Evolutionary conservation across 2,888 invertebrate species (phyloP).

Genomic region (Oxystoma pomonae): DNA sequence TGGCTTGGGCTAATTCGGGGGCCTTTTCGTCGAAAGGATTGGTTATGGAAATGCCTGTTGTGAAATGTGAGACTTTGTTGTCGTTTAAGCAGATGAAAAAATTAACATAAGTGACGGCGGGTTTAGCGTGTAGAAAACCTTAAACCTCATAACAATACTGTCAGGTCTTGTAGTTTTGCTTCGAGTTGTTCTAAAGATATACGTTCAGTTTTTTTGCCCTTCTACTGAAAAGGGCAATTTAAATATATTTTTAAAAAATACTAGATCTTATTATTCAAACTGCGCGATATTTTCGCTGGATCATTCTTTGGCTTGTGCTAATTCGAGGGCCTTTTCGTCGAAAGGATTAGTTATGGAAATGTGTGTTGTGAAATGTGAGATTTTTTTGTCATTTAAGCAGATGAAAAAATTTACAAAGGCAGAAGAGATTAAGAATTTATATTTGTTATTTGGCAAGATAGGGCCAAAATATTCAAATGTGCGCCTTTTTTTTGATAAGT

Average conservation of each 20-base stretch:
- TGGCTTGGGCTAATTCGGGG: not conserved
- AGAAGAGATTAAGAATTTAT: no score
- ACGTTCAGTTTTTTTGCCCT: no score
- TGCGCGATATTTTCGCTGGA: not conserved
- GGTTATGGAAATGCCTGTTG: not conserved
- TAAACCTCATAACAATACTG: not conserved
- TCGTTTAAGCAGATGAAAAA: not conserved
- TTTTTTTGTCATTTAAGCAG: not conserved
- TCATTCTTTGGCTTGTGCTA: not conserved
- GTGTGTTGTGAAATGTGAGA: not conserved
- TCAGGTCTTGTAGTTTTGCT: no score
- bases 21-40: not conserved
- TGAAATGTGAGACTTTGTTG: not conserved
- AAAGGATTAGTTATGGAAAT: not conserved
- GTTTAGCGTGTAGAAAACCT: not conserved
- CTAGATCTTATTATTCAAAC: no score
- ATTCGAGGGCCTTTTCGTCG: not conserved
- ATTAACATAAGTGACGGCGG: not conserved
- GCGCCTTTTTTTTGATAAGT: no score
- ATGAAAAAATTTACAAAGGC: not conserved
- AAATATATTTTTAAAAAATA: no score
- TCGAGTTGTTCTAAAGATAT: no score
- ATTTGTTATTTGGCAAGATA: no score
- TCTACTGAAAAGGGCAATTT: no score
- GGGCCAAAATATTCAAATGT: no score